These are phyloP conservation scores for Tetragonula carbonaria DNA, from an alignment of 2,888 invertebrate genomes.

Conservation along the genomic window DNA sequence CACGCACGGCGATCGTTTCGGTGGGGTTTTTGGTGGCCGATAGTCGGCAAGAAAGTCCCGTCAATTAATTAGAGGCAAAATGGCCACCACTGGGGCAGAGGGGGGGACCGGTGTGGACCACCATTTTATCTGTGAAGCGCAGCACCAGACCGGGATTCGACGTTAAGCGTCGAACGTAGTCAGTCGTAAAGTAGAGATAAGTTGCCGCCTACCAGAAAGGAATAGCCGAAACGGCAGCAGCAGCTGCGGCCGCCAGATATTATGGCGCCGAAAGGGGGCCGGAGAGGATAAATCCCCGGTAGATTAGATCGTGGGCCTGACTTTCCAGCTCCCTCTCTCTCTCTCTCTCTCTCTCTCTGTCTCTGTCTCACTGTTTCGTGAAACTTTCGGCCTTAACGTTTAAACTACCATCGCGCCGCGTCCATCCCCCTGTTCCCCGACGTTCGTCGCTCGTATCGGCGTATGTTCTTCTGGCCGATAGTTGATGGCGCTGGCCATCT, in stretches of 20 bases:
- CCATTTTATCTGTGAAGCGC: slow-evolving; percentile 74
- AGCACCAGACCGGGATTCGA: slow-evolving; percentile 71
- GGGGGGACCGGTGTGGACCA: slow-evolving; percentile 58
- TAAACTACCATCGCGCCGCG: slow-evolving; percentile 48
- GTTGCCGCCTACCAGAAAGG: slow-evolving; percentile 83
- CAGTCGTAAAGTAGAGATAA: slow-evolving; percentile 83
- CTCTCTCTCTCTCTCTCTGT: slow-evolving; percentile 17
- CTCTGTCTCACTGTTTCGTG: slow-evolving; percentile 36
- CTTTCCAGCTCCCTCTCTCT: slow-evolving; percentile 23
- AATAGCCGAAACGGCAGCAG: slow-evolving; percentile 81
- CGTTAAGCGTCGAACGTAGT: slow-evolving; percentile 77
- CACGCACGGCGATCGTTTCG: neutral
- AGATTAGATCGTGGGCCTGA: slow-evolving; percentile 78
- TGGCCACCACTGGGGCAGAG: slow-evolving; percentile 64
- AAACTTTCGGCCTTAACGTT: slow-evolving; percentile 60
- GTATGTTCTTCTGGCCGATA: slow-evolving; percentile 29
- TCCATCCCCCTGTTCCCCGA: slow-evolving; percentile 1
- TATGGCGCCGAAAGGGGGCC: slow-evolving; percentile 81
- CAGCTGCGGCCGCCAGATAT: slow-evolving; percentile 75
- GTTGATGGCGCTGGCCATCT: slow-evolving; percentile 48
- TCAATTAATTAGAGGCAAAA: slow-evolving; percentile 75
- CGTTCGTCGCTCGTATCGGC: neutral
- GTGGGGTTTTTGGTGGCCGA: slow-evolving; percentile 61
- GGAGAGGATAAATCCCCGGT: slow-evolving; percentile 79
- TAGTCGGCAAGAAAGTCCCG: slow-evolving; percentile 43